Percentiles rank a stretch among this genome's conserved stretches.
These are phyloP conservation scores for Siniperca knerii DNA, from an alignment of 2,113 vertebrate genomes.

Conservation along the genomic window DNA sequence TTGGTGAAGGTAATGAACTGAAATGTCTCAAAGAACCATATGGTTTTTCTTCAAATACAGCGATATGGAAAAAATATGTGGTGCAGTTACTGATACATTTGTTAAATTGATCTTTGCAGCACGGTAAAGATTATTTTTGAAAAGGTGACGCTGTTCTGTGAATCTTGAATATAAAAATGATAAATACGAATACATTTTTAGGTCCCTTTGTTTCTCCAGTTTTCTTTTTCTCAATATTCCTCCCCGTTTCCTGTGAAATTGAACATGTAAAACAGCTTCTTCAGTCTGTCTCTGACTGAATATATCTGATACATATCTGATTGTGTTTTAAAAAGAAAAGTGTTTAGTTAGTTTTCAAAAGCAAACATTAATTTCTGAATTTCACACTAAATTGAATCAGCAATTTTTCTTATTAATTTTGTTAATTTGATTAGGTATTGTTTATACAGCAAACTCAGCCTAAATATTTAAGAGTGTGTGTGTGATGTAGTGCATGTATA, in stretches of 20 bases:
- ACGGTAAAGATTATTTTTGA: background rate
- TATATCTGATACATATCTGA: background rate
- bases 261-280: background rate
- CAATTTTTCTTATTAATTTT: background rate
- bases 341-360: background rate
- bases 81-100: background rate
- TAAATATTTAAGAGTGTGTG: slow-evolving; percentile 34
- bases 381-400: slow-evolving; percentile 10
- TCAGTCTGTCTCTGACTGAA: background rate
- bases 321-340: background rate
- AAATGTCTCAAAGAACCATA: slow-evolving; percentile 23
- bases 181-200: background rate
- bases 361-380: background rate
- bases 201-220: background rate
- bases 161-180: background rate
- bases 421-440: slow-evolving; percentile 8
- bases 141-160: background rate
- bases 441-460: slow-evolving; percentile 20
- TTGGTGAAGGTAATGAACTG: slow-evolving; percentile 41
- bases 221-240: background rate
- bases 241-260: background rate
- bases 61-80: background rate
- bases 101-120: background rate
- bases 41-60: slow-evolving; percentile 7
- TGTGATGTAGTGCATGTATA: slow-evolving; percentile 64